phyloP scores from a whole-genome alignment of 2,797 vertebrate genomes.

The Heliangelus exortis region DNA sequence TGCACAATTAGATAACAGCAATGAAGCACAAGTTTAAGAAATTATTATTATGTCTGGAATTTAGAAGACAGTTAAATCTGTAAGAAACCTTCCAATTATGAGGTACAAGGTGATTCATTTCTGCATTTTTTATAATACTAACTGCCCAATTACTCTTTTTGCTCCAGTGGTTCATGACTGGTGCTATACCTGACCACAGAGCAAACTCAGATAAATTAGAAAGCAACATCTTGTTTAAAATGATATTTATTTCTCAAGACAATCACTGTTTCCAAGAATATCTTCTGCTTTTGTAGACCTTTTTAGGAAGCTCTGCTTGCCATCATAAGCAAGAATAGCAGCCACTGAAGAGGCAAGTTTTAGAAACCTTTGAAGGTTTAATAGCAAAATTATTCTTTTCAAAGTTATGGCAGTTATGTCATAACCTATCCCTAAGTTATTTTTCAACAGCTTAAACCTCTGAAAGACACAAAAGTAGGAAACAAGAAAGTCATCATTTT shows the following conservation, averaged over 20 bases:
- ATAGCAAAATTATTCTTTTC: neutral
- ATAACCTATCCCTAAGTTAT: neutral
- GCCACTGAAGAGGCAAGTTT: neutral
- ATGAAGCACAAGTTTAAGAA: conserved; percentile 43
- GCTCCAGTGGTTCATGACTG: conserved; percentile 22
- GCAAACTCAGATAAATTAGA: conserved; percentile 71
- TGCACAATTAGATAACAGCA: conserved; percentile 62
- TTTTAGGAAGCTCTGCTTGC: neutral
- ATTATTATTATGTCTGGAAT: neutral
- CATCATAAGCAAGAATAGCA: neutral
- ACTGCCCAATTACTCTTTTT: conserved; percentile 70
- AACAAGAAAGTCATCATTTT: neutral
- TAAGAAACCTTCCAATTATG: neutral
- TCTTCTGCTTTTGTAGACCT: neutral
- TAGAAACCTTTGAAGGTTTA: neutral
- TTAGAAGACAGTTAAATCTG: neutral
- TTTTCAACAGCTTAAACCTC: neutral
- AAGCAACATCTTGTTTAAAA: conserved; percentile 8
- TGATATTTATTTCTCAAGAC: conserved; percentile 24
- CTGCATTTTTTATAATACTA: conserved; percentile 6
- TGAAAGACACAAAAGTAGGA: neutral
- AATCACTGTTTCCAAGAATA: conserved; percentile 50
- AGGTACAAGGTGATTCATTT: neutral
- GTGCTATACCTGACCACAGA: neutral
- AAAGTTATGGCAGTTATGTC: neutral